Evolutionary conservation across 1,140 invertebrate species (phyloP).

Genomic region (Colletes latitarsis): DNA sequence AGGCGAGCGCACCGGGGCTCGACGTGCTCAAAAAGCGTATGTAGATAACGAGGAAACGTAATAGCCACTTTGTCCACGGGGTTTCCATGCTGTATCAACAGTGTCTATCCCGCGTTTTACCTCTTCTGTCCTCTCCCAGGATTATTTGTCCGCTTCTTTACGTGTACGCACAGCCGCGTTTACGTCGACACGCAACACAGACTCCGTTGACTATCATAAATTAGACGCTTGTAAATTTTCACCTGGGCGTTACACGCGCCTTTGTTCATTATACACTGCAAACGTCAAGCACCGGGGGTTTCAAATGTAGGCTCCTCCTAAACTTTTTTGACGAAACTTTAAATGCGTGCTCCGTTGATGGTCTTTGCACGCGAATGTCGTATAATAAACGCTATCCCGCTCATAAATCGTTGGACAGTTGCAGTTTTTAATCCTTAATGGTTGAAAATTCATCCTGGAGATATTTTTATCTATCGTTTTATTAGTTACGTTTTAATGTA

Average conservation of each 20-base stretch:
- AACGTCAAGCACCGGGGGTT: background rate
- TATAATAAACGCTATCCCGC: no score
- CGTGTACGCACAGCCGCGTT: background rate
- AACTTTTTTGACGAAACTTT: no score
- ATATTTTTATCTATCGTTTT: no score
- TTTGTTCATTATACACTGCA: background rate
- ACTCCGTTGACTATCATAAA: background rate
- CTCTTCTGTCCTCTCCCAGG: background rate
- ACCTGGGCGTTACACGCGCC: background rate
- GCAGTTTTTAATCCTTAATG: no score
- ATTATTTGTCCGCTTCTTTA: background rate
- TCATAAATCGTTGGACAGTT: no score
- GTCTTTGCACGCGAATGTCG: no score
- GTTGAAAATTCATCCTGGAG: no score
- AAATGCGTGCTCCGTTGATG: no score
- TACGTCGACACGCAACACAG: background rate
- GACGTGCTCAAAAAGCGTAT: conserved; percentile 51
- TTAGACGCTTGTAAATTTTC: conserved; percentile 15
- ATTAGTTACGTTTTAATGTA: no score
- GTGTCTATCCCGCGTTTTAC: conserved; percentile 25
- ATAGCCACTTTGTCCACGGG: conserved; percentile 59
- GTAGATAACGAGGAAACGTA: conserved; percentile 60
- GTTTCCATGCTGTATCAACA: conserved; percentile 41
- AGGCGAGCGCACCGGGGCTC: conserved; percentile 20
- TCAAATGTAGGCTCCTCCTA: no score